Conservation (phyloP, 2,113 vertebrate species). For the Astur gentilis region DNA sequence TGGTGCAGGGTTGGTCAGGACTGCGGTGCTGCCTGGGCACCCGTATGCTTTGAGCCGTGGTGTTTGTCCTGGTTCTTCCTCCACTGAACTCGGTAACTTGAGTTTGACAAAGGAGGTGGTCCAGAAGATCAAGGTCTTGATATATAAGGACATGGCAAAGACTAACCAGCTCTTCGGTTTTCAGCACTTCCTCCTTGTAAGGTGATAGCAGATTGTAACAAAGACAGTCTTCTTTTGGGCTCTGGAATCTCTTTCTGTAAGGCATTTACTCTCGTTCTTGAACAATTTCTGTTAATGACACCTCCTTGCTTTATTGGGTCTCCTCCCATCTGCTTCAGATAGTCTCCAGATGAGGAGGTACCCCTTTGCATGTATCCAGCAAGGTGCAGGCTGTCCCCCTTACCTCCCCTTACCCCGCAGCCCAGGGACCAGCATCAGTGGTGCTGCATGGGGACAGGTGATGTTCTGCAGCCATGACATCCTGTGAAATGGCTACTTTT, state of each 20-base stretch:
- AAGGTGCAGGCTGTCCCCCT: neutral
- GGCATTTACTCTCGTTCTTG: neutral
- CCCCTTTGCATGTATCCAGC: neutral
- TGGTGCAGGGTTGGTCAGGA: fast-evolving
- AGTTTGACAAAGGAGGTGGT: neutral
- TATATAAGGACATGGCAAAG: neutral
- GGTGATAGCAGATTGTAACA: neutral
- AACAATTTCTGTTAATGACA: neutral
- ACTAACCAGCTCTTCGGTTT: neutral
- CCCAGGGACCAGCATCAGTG: neutral
- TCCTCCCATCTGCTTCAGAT: neutral
- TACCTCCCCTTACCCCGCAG: neutral
- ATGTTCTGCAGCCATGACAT: neutral
- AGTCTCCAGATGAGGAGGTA: neutral
- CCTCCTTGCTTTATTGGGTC: neutral
- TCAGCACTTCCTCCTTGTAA: neutral
- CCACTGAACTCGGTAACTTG: neutral
- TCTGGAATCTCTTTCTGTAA: neutral
- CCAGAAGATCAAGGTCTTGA: neutral
- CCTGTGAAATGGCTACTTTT: neutral
- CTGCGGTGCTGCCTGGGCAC: neutral
- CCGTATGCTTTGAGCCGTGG: fast-evolving
- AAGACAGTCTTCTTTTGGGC: neutral
- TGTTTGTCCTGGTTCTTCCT: neutral
- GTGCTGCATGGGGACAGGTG: neutral